Base-by-base conservation (phyloP, 1,140 invertebrate species). In the Pseudomyrmex pallidus region DNA sequence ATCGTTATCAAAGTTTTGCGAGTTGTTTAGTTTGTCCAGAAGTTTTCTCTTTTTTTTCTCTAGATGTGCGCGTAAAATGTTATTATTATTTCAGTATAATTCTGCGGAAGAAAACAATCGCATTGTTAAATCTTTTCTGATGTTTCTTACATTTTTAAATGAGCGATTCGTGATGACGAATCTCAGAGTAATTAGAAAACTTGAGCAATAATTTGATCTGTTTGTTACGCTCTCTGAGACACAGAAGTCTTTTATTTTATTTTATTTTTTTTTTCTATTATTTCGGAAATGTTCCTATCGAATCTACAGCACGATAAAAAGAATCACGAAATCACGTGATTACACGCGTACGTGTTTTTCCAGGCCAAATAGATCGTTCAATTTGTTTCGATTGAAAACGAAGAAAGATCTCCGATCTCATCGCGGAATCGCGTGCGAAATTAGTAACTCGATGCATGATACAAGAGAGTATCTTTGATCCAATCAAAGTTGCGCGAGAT, bases 321-420 rank as follows among this genome's bases (percentile, higher is more conserved):
- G 1, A 66, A 64, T 25, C 3, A 76, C 35, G 66, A 20, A 52
- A 48, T 8, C 52, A 52, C 12, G 12, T 50, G 48, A 77, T 54
- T 20, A 8, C 22, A 54, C 22, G n/a, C 62, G 1, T 25, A 15
- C 0, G 17, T 9, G 25, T 48, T 57, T 3, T 78, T 59, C 4
- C 20, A 20, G 13, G 9, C 67, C 22, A 35, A 76, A 35, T 10
- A n/a, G 9, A 66, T 25, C 44, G 44, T 15, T 68, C 35, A 46
- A 57, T 35, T 35, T 50, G 44, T 59, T 78, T 70, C 25, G 64
- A 70, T 20, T 78, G 20, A 48, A 78, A 78, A 78, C 20, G 52
- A 59, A 77, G 54, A 50, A 22, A 57, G 20, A 35, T 35, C 3
- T 68, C 57, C 20, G 17, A 78, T 78, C n/a, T 68, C 20, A 15